Percentiles rank a stretch among this genome's conserved stretches.
These are phyloP conservation scores for Henricia sp. DNA, from an alignment of 53 echinoderm and acorn worm species.

Conservation along the genomic window DNA sequence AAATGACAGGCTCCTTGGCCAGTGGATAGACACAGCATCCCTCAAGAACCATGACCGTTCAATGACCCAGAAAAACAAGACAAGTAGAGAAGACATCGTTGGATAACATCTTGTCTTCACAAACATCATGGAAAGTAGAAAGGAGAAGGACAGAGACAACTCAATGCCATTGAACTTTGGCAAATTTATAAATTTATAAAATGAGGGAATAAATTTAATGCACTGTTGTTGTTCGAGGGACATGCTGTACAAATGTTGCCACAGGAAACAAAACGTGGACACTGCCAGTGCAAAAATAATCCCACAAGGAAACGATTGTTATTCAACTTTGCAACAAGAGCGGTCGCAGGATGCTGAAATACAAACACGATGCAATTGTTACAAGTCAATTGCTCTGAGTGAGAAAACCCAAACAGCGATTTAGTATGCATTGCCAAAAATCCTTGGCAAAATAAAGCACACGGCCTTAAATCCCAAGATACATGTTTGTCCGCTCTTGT, in stretches of 20 bases:
- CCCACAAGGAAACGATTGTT: background rate
- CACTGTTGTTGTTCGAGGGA: background rate
- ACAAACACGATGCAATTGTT: too few relatives aligned
- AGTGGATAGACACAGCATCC: background rate
- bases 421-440: background rate
- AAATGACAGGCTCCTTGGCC: background rate
- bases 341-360: too few relatives aligned
- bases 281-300: background rate
- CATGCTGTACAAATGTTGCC: conserved; percentile 12
- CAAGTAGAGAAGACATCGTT: background rate
- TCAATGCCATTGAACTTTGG: background rate
- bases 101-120: background rate
- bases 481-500: too few relatives aligned
- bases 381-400: conserved; percentile 1
- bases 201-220: background rate
- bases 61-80: conserved; percentile 42
- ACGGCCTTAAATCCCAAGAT: too few relatives aligned
- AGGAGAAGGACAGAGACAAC: background rate
- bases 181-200: background rate
- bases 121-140: background rate
- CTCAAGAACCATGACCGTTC: conserved; percentile 4
- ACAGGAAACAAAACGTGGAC: background rate
- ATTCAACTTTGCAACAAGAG: conserved; percentile 13
- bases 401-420: background rate
- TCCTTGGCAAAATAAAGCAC: too few relatives aligned